These are phyloP conservation scores for Chrosomus eos DNA, from an alignment of 2,797 vertebrate genomes.

Conservation along the genomic window DNA sequence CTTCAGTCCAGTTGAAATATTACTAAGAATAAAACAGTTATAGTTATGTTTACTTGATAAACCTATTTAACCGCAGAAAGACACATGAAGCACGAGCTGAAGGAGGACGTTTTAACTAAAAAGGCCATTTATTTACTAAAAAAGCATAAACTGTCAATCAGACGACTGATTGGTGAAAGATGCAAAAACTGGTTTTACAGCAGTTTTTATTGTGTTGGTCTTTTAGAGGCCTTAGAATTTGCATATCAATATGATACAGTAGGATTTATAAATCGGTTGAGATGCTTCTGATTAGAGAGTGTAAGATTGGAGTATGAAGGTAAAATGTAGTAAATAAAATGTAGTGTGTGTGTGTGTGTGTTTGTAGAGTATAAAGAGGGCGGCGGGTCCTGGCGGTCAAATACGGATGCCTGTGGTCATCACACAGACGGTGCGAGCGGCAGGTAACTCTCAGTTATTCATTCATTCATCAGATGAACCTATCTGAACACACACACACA, in stretches of 20 bases:
- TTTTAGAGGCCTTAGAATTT: neutral
- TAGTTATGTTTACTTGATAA: neutral
- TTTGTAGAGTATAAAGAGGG: slow-evolving; percentile 80
- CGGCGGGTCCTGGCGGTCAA: slow-evolving; percentile 75
- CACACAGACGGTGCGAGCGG: slow-evolving; percentile 81
- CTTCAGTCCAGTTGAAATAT: neutral
- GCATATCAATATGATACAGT: neutral
- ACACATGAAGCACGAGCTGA: neutral
- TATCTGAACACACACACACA: no score
- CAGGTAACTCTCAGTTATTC: slow-evolving; percentile 69
- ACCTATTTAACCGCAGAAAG: neutral
- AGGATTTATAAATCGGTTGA: neutral
- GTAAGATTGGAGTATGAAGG: neutral
- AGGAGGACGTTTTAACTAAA: neutral
- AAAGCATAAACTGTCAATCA: neutral
- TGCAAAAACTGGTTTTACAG: neutral
- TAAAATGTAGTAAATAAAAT: neutral
- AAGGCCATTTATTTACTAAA: no score
- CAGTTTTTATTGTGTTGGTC: neutral
- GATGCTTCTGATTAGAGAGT: no score
- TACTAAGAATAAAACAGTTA: neutral
- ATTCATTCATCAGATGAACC: neutral
- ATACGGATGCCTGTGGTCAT: slow-evolving; percentile 87
- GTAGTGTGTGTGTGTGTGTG: slow-evolving; percentile 8
- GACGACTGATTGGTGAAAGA: neutral